Evolutionary conservation across 2,797 vertebrate genomes (phyloP).

Genomic region (Channallabes apus): DNA sequence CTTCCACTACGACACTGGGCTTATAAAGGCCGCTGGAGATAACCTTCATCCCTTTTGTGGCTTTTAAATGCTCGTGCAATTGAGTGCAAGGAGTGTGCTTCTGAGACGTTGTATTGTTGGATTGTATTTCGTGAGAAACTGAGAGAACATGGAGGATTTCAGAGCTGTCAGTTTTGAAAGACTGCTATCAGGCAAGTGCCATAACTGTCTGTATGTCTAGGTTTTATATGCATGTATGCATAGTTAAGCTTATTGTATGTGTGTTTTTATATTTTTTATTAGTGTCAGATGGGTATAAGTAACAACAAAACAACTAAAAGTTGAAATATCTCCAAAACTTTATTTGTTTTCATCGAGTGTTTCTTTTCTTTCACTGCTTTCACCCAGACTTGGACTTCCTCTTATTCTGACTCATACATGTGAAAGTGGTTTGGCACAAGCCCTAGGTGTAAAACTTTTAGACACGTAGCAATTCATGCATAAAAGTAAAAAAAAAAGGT

Average conservation of each 20-base stretch:
- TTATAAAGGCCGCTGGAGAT: neutral
- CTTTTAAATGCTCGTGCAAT: neutral
- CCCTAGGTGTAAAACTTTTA: neutral
- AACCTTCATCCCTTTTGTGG: neutral
- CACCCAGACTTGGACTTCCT: constrained; percentile 6
- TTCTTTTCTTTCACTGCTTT: neutral
- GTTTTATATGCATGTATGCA: neutral
- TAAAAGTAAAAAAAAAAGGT: neutral
- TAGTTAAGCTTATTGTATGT: neutral
- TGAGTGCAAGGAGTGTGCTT: neutral
- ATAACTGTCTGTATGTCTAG: neutral
- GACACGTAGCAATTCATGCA: neutral
- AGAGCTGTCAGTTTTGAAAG: constrained; percentile 18
- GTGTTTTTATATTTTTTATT: too few relatives aligned
- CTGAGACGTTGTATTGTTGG: neutral
- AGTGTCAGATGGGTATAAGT: neutral
- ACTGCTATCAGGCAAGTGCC: constrained; percentile 36
- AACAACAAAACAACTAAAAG: neutral
- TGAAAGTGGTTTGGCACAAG: neutral
- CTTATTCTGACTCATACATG: neutral
- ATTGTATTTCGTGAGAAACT: neutral
- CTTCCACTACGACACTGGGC: neutral
- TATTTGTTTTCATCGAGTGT: neutral
- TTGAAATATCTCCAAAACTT: neutral
- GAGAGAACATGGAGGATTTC: constrained; percentile 28